phyloP scores from a whole-genome alignment of 2,888 invertebrate species.

The Megamerina dolium region DNA sequence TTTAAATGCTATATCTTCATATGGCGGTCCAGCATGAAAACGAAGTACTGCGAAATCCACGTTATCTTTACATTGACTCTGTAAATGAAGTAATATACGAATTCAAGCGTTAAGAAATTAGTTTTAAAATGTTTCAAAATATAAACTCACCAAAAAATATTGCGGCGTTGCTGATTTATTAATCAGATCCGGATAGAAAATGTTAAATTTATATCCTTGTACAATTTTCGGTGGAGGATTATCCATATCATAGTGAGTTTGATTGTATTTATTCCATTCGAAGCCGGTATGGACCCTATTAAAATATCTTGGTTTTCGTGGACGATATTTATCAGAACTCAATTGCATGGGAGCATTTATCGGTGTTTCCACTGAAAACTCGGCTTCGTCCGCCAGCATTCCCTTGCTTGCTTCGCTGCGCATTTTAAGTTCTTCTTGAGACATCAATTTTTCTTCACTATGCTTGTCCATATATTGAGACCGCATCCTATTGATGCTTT shows the following conservation, averaged over 20 bases:
- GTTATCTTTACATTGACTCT: slow-evolving; percentile 88
- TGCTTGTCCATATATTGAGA: slow-evolving; percentile 50
- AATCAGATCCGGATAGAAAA: slow-evolving; percentile 98
- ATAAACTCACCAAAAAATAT: slow-evolving; percentile 80
- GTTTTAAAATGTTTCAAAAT: too few relatives aligned
- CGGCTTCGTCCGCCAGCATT: slow-evolving; percentile 80
- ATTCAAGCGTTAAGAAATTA: too few relatives aligned
- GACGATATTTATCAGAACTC: slow-evolving; percentile 98
- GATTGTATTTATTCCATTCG: slow-evolving; percentile 99
- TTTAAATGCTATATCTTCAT: slow-evolving; percentile 66
- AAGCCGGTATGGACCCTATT: slow-evolving; percentile 95
- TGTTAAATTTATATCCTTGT: slow-evolving; percentile 99
- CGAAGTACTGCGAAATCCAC: slow-evolving; percentile 89
- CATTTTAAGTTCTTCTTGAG: slow-evolving; percentile 59
- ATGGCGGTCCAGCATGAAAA: slow-evolving; percentile 98
- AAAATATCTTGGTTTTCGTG: slow-evolving; percentile 95
- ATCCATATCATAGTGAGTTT: slow-evolving; percentile 99
- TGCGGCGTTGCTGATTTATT: slow-evolving; percentile 88
- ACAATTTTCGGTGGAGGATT: slow-evolving; percentile 99
- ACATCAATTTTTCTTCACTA: slow-evolving; percentile 54
- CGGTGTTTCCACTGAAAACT: slow-evolving; percentile 84
- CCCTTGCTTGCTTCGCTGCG: slow-evolving; percentile 77
- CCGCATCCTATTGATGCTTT: slow-evolving; percentile 58
- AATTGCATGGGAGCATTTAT: slow-evolving; percentile 63
- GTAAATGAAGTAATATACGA: slow-evolving; percentile 34